Conservation (phyloP, 2,888 invertebrate genomes). For the Harmothoe impar region DNA sequence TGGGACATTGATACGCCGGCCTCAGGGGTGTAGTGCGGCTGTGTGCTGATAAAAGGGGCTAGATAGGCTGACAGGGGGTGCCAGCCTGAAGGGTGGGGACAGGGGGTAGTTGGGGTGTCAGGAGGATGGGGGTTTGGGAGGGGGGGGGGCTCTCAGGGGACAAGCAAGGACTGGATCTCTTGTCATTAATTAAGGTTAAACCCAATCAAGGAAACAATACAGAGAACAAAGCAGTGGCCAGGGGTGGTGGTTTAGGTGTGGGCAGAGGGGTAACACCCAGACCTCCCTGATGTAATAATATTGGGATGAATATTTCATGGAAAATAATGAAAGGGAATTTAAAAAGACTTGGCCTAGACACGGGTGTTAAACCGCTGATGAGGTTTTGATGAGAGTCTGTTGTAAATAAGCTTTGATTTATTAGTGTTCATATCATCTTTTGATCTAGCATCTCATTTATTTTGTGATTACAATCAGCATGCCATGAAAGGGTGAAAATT, state of each 20-base stretch:
- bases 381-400: neutral
- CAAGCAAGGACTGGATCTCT: neutral
- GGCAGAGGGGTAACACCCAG: neutral
- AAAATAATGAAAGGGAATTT: conserved; percentile 12
- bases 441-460: conserved; percentile 41
- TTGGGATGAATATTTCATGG: neutral
- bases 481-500: neutral
- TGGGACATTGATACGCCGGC: conserved; percentile 7
- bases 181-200: conserved; percentile 37
- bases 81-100: neutral
- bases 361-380: neutral
- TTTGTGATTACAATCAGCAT: neutral
- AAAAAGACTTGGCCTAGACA: neutral
- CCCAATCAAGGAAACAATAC: conserved; percentile 25
- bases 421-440: neutral
- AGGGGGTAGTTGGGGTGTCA: neutral
- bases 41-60: neutral
- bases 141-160: neutral
- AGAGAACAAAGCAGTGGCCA: neutral
- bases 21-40: neutral
- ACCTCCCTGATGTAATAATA: neutral
- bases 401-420: conserved; percentile 16
- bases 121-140: neutral
- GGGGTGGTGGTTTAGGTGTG: neutral
- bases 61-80: neutral